Evolutionary conservation across 1,140 invertebrate species (phyloP).

Genomic region (Drosophila quadrilineata): DNA sequence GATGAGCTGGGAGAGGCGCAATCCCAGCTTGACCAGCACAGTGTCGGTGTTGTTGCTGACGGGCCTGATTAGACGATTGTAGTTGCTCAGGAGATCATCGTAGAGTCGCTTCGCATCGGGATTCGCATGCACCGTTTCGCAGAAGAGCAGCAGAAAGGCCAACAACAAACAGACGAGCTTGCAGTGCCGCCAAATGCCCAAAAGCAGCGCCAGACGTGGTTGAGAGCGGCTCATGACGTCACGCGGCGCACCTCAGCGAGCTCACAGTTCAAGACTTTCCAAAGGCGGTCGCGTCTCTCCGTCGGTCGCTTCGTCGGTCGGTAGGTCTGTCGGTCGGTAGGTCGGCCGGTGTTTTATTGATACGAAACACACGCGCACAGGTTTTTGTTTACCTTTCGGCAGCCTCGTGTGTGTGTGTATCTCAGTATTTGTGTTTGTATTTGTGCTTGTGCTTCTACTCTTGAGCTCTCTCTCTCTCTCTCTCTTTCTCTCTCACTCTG

Average conservation of each 20-base stretch:
- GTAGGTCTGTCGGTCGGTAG: not conserved
- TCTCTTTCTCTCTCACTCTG: not conserved
- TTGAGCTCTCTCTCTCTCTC: too few relatives aligned
- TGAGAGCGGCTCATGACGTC: constrained; percentile 65
- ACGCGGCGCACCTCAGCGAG: constrained; percentile 24
- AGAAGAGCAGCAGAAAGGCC: constrained; percentile 64
- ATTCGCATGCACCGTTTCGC: constrained; percentile 84
- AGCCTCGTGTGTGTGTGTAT: constrained; percentile 7
- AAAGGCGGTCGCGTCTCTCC: not conserved
- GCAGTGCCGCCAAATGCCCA: constrained; percentile 66
- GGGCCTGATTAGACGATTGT: constrained; percentile 96
- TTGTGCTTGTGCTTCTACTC: not conserved
- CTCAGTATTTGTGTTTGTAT: not conserved
- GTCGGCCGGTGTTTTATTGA: constrained; percentile 72
- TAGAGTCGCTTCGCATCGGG: constrained; percentile 96
- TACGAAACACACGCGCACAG: constrained; percentile 71
- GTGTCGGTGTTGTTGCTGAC: constrained; percentile 96
- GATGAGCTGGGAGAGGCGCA: constrained; percentile 96
- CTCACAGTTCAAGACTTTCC: too few relatives aligned
- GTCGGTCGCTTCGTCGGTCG: not conserved
- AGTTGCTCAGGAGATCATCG: constrained; percentile 97
- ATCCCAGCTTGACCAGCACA: constrained; percentile 94
- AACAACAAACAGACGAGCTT: constrained; percentile 68
- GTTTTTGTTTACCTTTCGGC: constrained; percentile 74
- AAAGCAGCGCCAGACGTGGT: constrained; percentile 31